phyloP scores from a whole-genome alignment of 2,113 vertebrate species.

The Rhinichthys klamathensis region DNA sequence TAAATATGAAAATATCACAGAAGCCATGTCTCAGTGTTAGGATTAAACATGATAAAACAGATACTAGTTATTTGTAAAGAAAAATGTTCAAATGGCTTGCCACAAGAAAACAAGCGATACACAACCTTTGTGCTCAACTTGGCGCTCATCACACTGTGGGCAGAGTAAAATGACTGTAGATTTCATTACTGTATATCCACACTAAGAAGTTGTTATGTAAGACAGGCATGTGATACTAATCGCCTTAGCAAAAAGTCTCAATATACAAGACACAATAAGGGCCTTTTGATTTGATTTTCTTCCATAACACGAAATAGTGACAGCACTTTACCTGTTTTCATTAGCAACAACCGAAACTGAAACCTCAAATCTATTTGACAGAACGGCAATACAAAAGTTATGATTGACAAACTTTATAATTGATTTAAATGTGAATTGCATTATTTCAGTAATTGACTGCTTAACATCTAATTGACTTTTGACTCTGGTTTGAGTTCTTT shows the following conservation, averaged over 20 bases:
- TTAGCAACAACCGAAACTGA: no score
- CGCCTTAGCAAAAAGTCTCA: not conserved
- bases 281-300: not conserved
- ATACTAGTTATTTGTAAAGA: not conserved
- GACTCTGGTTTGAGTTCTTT: not conserved
- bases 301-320: not conserved
- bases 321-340: not conserved
- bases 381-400: not conserved
- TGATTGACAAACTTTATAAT: not conserved
- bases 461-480: not conserved
- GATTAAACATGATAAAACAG: no score
- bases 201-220: not conserved
- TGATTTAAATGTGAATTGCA: not conserved
- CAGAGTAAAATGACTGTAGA: not conserved
- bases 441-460: not conserved
- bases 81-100: constrained; percentile 9
- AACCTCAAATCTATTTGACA: no score
- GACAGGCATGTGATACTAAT: not conserved
- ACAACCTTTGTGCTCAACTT: constrained; percentile 9
- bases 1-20: not conserved
- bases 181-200: not conserved
- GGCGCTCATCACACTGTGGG: not conserved
- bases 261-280: not conserved
- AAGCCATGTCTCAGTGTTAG: not conserved
- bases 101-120: not conserved